phyloP scores from a whole-genome alignment of 1,140 invertebrate species.

The Scylla paramamosain region DNA sequence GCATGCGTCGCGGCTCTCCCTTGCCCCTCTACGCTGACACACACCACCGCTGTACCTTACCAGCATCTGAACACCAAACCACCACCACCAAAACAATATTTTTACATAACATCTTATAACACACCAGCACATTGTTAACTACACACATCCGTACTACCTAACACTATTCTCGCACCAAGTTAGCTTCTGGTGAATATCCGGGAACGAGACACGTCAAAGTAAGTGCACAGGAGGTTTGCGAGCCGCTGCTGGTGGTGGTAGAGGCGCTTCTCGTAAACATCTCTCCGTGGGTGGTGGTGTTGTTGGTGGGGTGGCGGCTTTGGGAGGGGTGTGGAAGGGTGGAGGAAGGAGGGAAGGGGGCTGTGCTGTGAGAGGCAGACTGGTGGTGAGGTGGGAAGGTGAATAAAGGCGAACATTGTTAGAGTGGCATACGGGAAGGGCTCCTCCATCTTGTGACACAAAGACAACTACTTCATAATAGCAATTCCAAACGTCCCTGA shows the following conservation, averaged over 20 bases:
- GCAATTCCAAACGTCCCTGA: not conserved
- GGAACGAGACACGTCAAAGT: no score
- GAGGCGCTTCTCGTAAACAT: not conserved
- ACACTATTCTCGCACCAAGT: no score
- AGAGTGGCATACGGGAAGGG: slow-evolving; percentile 1
- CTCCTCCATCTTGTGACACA: not conserved
- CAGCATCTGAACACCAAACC: no score
- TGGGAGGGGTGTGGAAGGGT: not conserved
- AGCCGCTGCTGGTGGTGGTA: not conserved
- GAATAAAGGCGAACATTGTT: not conserved
- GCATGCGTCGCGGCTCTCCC: not conserved
- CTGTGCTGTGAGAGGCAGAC: no score
- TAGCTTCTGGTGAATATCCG: no score
- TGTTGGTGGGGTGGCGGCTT: not conserved
- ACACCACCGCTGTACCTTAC: no score
- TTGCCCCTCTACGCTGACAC: not conserved
- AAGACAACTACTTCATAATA: slow-evolving; percentile 24
- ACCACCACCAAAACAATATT: no score
- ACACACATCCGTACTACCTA: no score
- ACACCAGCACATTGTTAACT: no score
- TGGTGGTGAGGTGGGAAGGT: not conserved
- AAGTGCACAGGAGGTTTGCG: not conserved
- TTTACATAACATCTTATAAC: no score
- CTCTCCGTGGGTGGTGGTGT: not conserved
- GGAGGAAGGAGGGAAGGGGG: not conserved